Evolutionary conservation across 2,113 vertebrate genomes (phyloP), one percentile per base, ranked within the genome.

Genomic region (Thomomys bottae): DNA sequence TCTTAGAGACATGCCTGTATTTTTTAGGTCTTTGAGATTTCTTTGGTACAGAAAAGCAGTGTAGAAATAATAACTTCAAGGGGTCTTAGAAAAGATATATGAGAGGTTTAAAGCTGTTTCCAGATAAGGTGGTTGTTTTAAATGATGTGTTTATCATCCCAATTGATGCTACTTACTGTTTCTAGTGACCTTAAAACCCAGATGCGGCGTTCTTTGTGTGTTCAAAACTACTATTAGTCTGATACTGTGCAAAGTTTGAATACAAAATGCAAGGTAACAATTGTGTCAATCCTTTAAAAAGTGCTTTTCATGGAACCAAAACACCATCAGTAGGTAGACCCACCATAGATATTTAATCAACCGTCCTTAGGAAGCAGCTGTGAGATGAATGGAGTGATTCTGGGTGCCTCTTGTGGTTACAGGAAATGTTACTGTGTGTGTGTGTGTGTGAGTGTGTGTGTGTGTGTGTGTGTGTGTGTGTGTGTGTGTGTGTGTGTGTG

Each of bases 21-120:
- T 66, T 93, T 78, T 72, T 45, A 89, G 75, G 54, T 17, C n/a
- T 87, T 77, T 64, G 64, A 83, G 73, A 73, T 84, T 84, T 87
- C n/a, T 24, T 89, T 79, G 84, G 32, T 40, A 77, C 3, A 57
- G 24, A 61, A 90, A 26, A 73, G 70, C 80, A 90, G 28, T n/a
- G n/a, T 42, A 49, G 67, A 36, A 86, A 87, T 36, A 68, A 68
- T 78, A 20, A 20, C 75, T 49, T 67, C 64, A 87, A 89, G 57
- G 34, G 23, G 34, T 94, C 61, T 88, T 80, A 72, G 34, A 34
- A 84, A 93, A 77, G 23, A 88, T 34, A 40, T 5, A 64, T 91
- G 63, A 86, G 26, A 21, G 38, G 1, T 67, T 81, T 81, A n/a
- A 84, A 28, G 17, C 8, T 93, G n/a, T 63, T 84, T 93, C 54